Evolutionary conservation across 2,113 vertebrate genomes (phyloP), one percentile per base, ranked within the genome.

Genomic region (Oophaga pumilio): DNA sequence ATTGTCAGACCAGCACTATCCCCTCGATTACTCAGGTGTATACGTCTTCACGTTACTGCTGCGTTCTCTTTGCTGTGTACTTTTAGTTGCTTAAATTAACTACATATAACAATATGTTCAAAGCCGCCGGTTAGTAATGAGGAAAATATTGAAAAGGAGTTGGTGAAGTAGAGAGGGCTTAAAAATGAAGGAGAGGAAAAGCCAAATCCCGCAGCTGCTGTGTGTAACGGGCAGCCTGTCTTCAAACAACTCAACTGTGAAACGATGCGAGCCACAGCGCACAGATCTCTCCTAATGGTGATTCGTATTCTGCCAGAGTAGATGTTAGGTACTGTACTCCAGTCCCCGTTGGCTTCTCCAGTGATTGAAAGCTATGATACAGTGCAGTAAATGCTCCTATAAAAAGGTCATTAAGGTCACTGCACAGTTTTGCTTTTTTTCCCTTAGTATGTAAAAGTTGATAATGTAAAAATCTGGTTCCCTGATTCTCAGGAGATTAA

Each of bases 181-280:
- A 79, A 86, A 91, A 91, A 88, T 83, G 90, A 91, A 88, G 64
- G 80, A 83, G 85, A 81, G 68, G 68, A 62, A 87, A 89, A 90
- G 82, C 85, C 86, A 84, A 89, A 86, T 71, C 76, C 74, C 88
- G 69, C 89, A 93, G 92, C 92, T 92, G 90, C 84, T 91, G 91
- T 90, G 76, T 85, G 84, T 91, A 91, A 89, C 85, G 91, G 90
- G 82, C 88, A 91, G 90, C 78, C 90, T 92, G 89, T 89, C 87
- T 93, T 91, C 89, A 91, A 89, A 89, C 90, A 91, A 89, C 90
- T 91, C 89, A 6, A 84, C 90, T 93, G 91, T 93, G 92, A 93
- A 94, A 93, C 86, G 90, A 91, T 92, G 91, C 90, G 89, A 91
- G 87, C 91, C 88, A 90, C 71, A 90, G 89, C 90, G 92, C 90